These are phyloP conservation scores for Collichthys lucidus DNA, from an alignment of 2,113 vertebrate genomes.

Conservation along the genomic window DNA sequence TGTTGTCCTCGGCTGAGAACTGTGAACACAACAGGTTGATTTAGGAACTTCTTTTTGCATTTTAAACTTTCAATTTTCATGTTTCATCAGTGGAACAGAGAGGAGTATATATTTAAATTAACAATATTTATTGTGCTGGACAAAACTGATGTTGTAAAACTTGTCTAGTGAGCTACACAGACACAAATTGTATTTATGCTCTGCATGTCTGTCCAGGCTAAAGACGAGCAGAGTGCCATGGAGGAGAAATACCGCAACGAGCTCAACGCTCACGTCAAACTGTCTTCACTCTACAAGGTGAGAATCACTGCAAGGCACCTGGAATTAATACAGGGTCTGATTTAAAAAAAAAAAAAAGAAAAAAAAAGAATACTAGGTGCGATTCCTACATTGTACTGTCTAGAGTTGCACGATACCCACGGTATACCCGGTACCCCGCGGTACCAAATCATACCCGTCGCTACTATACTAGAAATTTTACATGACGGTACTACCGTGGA, in stretches of 20 bases:
- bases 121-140: too few species aligned
- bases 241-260: constrained; percentile 97
- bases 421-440: too few species aligned
- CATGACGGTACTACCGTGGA: too few species aligned
- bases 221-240: constrained; percentile 92
- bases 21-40: neutral
- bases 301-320: constrained; percentile 25
- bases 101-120: neutral
- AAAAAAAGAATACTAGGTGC: neutral
- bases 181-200: neutral
- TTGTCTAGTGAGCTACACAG: neutral
- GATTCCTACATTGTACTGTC: neutral
- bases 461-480: too few species aligned
- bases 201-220: constrained; percentile 82
- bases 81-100: neutral
- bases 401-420: too few species aligned
- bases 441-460: too few species aligned
- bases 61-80: neutral
- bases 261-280: constrained; percentile 92
- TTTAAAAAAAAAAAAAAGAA: neutral
- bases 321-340: neutral
- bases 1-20: neutral
- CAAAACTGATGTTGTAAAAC: too few species aligned
- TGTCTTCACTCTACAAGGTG: constrained; percentile 97
- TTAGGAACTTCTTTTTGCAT: too few species aligned